Conservation (phyloP, 2,888 invertebrate species). For the Drosophila tripunctata region DNA sequence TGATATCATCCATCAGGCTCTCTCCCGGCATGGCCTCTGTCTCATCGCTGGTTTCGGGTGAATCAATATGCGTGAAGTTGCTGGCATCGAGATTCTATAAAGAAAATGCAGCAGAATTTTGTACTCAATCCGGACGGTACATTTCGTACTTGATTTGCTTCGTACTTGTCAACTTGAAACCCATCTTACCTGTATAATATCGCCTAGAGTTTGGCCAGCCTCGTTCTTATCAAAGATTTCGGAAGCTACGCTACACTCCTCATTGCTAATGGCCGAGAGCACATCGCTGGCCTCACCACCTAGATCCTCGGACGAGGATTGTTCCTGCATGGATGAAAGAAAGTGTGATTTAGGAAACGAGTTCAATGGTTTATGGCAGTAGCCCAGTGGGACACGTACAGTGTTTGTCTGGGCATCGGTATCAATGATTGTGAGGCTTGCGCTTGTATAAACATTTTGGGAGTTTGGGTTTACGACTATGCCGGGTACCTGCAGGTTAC, state of each 20-base stretch:
- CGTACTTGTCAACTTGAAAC: no score
- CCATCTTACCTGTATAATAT: constrained; percentile 82
- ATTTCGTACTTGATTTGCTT: no score
- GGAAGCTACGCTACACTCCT: constrained; percentile 89
- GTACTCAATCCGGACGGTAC: no score
- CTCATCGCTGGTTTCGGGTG: constrained; percentile 91
- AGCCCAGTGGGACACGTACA: constrained; percentile 69
- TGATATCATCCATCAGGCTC: constrained; percentile 91
- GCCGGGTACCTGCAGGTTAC: constrained; percentile 82
- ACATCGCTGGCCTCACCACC: constrained; percentile 85
- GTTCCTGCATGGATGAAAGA: constrained; percentile 69
- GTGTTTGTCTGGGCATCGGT: constrained; percentile 84
- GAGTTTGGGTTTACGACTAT: constrained; percentile 73
- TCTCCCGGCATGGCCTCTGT: constrained; percentile 91
- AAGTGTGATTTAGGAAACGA: not conserved
- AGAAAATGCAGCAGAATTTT: no score
- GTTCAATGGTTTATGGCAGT: not conserved
- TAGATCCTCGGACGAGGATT: constrained; percentile 82
- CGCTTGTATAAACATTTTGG: constrained; percentile 84
- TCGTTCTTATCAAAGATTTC: constrained; percentile 87
- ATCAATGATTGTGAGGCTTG: constrained; percentile 88
- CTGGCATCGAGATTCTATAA: constrained; percentile 83
- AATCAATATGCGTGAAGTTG: constrained; percentile 91
- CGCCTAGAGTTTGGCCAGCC: constrained; percentile 75
- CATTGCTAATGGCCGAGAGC: constrained; percentile 87